Conservation (phyloP, 2,113 vertebrate genomes). For the Carassius gibelio region DNA sequence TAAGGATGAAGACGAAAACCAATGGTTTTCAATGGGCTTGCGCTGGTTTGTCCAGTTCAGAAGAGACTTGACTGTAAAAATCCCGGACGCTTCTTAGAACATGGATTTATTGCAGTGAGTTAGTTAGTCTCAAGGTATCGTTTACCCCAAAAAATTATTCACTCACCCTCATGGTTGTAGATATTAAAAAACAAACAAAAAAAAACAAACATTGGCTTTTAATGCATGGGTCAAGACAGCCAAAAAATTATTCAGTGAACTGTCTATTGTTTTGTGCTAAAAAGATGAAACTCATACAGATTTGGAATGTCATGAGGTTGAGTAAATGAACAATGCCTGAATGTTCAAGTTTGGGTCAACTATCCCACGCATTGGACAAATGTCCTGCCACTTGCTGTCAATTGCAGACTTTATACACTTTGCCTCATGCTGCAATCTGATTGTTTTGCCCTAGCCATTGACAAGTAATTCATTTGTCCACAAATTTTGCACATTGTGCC, state of each 20-base stretch:
- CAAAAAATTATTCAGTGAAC: background rate
- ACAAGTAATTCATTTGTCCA: background rate
- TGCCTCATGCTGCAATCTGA: background rate
- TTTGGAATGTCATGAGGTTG: background rate
- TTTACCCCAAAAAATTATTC: background rate
- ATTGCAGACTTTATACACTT: background rate
- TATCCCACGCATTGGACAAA: background rate
- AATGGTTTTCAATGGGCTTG: background rate
- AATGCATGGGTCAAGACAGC: background rate
- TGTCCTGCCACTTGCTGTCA: background rate
- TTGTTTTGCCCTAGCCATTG: background rate
- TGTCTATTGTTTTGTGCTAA: background rate
- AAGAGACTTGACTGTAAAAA: background rate
- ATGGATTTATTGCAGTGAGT: background rate
- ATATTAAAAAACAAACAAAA: background rate
- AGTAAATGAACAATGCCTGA: background rate
- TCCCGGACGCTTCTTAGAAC: background rate
- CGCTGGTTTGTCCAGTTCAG: background rate
- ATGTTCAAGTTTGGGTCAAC: background rate
- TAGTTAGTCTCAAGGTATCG: background rate
- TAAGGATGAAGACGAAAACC: conserved; percentile 65
- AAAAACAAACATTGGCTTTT: background rate
- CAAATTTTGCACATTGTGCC: background rate
- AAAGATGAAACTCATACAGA: background rate
- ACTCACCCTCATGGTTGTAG: background rate